Conservation (phyloP, 2,113 vertebrate species). For the Orcinus orca region DNA sequence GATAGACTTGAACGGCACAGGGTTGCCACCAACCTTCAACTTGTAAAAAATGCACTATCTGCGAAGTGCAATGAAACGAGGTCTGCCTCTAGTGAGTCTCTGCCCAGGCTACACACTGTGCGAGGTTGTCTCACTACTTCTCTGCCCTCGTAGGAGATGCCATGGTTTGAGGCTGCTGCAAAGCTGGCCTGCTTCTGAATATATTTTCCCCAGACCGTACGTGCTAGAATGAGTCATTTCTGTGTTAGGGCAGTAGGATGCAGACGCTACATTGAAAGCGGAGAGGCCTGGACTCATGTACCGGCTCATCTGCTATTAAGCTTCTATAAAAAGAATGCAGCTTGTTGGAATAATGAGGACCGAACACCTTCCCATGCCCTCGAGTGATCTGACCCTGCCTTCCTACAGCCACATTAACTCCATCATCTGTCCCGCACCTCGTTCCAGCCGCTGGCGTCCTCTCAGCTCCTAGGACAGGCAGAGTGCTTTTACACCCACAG, state of each 20-base stretch:
- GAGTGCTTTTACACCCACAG: not conserved
- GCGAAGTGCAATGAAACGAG: not conserved
- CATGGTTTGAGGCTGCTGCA: not conserved
- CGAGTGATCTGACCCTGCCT: not conserved
- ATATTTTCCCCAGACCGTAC: not conserved
- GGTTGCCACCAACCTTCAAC: not conserved
- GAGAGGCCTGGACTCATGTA: not conserved
- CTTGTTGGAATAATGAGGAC: not conserved
- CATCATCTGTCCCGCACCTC: not conserved
- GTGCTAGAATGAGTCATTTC: not conserved
- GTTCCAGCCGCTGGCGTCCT: not conserved
- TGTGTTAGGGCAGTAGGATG: not conserved
- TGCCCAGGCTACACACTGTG: not conserved
- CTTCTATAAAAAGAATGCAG: not conserved
- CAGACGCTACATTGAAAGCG: not conserved
- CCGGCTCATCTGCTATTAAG: not conserved
- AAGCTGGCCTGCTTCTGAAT: not conserved
- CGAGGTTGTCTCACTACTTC: not conserved
- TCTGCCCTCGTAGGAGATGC: not conserved
- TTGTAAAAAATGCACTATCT: not conserved
- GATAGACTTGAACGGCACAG: not conserved
- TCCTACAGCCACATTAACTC: not conserved
- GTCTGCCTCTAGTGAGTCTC: not conserved
- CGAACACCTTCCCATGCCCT: not conserved
- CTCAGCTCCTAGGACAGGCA: fast-evolving